Evolutionary conservation across 2,797 vertebrate genomes (phyloP).

Genomic region (Vireo griseus): DNA sequence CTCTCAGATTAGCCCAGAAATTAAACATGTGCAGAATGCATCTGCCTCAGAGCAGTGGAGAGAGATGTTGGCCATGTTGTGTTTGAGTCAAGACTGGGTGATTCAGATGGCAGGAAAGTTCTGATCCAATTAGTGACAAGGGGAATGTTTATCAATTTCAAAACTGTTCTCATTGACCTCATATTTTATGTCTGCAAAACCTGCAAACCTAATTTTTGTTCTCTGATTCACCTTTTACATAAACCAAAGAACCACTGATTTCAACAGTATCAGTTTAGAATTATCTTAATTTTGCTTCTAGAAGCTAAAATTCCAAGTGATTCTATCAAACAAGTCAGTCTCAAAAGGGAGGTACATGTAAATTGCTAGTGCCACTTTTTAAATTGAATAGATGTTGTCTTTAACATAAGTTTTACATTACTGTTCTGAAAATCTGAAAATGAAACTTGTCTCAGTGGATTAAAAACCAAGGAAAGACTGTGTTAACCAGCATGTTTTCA

Average conservation of each 20-base stretch:
- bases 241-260: neutral
- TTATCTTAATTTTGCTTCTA: neutral
- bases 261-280: neutral
- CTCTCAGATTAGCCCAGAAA: neutral
- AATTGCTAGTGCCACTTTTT: neutral
- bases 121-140: neutral
- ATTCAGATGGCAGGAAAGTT: neutral
- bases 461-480: neutral
- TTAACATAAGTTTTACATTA: neutral
- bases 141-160: neutral
- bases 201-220: neutral
- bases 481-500: neutral
- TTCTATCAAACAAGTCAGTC: neutral
- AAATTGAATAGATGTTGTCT: neutral
- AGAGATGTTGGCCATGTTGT: neutral
- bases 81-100: neutral
- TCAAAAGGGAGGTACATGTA: neutral
- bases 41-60: neutral
- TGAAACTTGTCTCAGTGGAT: neutral
- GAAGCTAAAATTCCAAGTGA: neutral
- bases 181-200: neutral
- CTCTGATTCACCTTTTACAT: neutral
- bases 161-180: neutral
- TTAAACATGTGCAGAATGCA: neutral
- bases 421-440: neutral